phyloP scores from a whole-genome alignment of 2,888 invertebrate genomes.

The Scaptomyza reducta region DNA sequence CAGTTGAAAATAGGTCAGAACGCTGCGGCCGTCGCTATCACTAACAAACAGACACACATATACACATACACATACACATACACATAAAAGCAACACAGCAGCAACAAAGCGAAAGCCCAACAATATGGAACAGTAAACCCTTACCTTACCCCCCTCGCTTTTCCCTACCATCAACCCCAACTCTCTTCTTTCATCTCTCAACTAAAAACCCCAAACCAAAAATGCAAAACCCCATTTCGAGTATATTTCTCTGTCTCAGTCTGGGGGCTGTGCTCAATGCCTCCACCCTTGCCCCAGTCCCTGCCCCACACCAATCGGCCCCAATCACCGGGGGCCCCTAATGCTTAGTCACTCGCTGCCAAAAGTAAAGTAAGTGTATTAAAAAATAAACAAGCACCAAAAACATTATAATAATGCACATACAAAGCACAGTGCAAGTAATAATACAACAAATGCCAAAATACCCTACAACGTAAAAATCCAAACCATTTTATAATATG shows the following conservation, averaged over 20 bases:
- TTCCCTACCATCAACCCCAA: no score
- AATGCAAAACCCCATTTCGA: constrained; percentile 31
- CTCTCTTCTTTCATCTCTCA: no score
- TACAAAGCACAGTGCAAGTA: no score
- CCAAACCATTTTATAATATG: not conserved
- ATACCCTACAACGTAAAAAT: constrained; percentile 7
- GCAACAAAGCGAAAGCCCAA: constrained; percentile 20
- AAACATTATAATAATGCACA: not conserved
- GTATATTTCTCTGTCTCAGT: constrained; percentile 6
- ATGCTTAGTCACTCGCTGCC: constrained; percentile 42
- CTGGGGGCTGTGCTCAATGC: constrained; percentile 32
- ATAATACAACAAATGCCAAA: not conserved
- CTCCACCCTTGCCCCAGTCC: not conserved
- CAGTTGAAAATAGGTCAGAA: constrained; percentile 49
- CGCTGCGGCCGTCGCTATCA: constrained; percentile 53
- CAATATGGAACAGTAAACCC: constrained; percentile 40
- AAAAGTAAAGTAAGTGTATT: constrained; percentile 18
- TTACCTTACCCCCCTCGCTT: not conserved
- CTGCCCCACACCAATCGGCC: not conserved
- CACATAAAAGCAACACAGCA: constrained; percentile 14
- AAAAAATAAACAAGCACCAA: constrained; percentile 33
- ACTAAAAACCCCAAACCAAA: constrained; percentile 21
- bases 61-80: constrained; percentile 17
- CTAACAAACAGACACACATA: constrained; percentile 25
- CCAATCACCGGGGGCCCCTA: constrained; percentile 11